Evolutionary conservation across 2,113 vertebrate genomes (phyloP).

Genomic region (Panurus biarmicus): DNA sequence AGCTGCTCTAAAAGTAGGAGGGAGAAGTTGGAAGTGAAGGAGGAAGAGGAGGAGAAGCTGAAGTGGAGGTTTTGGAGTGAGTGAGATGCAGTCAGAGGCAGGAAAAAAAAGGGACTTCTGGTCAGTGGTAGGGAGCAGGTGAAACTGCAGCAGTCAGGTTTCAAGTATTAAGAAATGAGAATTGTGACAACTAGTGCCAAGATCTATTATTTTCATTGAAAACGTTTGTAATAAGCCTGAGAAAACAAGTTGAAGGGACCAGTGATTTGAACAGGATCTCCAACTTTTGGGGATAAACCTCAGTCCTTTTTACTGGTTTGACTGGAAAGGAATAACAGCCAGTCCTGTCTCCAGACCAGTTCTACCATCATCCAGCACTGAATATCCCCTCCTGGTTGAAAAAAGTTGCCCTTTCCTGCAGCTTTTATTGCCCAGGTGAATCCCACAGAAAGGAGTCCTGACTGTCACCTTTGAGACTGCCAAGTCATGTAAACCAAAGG

Average conservation of each 20-base stretch:
- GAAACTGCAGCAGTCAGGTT: background rate
- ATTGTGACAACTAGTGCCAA: background rate
- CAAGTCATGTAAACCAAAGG: background rate
- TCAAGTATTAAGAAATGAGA: background rate
- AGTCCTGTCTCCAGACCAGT: background rate
- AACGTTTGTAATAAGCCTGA: background rate
- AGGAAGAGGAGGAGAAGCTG: background rate
- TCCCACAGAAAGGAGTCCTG: background rate
- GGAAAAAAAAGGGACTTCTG: background rate
- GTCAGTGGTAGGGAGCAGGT: background rate
- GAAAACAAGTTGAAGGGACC: background rate
- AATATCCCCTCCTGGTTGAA: background rate
- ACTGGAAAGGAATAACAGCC: background rate
- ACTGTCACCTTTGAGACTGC: rapidly evolving
- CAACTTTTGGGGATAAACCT: background rate
- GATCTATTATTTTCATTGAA: background rate
- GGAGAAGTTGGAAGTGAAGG: background rate
- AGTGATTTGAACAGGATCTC: background rate
- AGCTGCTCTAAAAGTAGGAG: background rate
- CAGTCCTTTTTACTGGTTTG: background rate
- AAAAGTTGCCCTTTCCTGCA: background rate
- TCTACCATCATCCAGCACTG: background rate
- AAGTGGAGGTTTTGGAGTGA: background rate
- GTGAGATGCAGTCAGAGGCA: background rate
- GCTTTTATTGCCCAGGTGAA: background rate